These are phyloP conservation scores for Onychomys arenicola DNA, from an alignment of 2,797 vertebrate species.

Conservation along the genomic window DNA sequence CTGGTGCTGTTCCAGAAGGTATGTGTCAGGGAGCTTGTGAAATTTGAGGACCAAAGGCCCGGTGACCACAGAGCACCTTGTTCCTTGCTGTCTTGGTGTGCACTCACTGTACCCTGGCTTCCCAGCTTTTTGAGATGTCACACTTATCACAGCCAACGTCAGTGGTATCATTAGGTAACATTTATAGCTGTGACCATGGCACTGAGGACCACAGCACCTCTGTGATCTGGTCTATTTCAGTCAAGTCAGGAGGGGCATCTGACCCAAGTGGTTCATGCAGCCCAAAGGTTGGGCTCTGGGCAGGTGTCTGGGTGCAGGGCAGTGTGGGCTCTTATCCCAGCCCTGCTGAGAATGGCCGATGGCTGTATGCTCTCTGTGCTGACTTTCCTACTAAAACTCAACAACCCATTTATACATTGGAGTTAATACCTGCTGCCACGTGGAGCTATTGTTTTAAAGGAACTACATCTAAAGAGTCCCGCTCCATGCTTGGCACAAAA, in stretches of 20 bases:
- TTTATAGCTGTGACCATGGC: slow-evolving; percentile 43
- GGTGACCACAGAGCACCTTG: not conserved
- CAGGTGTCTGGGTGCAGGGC: not conserved
- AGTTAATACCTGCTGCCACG: not conserved
- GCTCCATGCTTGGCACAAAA: not conserved
- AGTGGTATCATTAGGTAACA: not conserved
- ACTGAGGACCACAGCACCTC: not conserved
- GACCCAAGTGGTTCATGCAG: not conserved
- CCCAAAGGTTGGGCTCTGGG: not conserved
- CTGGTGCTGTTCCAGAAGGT: not conserved
- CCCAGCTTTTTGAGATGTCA: not conserved
- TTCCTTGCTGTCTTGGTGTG: not conserved
- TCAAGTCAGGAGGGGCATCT: not conserved
- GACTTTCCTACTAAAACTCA: not conserved
- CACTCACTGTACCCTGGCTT: slow-evolving; percentile 61
- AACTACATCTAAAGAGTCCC: not conserved
- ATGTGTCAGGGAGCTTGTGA: slow-evolving; percentile 39
- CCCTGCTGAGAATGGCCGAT: accelerated
- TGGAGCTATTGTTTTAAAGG: not conserved
- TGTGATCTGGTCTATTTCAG: slow-evolving; percentile 49
- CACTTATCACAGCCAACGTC: not conserved
- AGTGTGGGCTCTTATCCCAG: not conserved
- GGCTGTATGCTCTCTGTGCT: not conserved
- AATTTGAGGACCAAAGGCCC: slow-evolving; percentile 43
- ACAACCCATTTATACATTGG: not conserved